phyloP scores from a whole-genome alignment of 1,140 invertebrate genomes.

The Nomia melanderi region DNA sequence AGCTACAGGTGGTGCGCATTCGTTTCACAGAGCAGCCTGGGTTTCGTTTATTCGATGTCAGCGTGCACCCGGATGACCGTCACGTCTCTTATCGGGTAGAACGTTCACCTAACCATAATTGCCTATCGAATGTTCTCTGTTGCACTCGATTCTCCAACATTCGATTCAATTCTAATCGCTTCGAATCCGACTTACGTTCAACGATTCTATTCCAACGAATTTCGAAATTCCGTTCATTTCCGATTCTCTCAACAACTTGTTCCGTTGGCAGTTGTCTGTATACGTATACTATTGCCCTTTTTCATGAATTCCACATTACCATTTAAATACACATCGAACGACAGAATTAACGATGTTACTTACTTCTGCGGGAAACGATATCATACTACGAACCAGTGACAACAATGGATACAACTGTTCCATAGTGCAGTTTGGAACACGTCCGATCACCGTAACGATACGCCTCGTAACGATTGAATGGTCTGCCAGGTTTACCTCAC shows the following conservation, averaged over 20 bases:
- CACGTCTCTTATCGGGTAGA: neutral
- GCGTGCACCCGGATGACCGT: constrained; percentile 10
- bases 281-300: neutral
- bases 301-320: neutral
- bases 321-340: no score
- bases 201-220: neutral
- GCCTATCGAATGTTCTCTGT: neutral
- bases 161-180: neutral
- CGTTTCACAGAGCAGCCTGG: constrained; percentile 15
- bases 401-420: constrained; percentile 31
- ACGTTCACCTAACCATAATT: neutral
- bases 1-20: constrained; percentile 48
- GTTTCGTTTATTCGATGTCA: constrained; percentile 28
- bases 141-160: neutral
- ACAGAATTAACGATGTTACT: neutral
- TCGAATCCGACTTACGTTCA: neutral
- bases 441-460: constrained; percentile 55
- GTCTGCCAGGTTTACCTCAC: constrained; percentile 44
- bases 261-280: neutral
- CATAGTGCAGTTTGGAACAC: constrained; percentile 4
- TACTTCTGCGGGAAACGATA: neutral
- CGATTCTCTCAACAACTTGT: neutral
- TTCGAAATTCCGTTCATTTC: no score
- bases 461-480: constrained; percentile 72
- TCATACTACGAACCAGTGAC: neutral